Base-by-base conservation (phyloP, 2,797 vertebrate species). In the Ambastaia sidthimunki region DNA sequence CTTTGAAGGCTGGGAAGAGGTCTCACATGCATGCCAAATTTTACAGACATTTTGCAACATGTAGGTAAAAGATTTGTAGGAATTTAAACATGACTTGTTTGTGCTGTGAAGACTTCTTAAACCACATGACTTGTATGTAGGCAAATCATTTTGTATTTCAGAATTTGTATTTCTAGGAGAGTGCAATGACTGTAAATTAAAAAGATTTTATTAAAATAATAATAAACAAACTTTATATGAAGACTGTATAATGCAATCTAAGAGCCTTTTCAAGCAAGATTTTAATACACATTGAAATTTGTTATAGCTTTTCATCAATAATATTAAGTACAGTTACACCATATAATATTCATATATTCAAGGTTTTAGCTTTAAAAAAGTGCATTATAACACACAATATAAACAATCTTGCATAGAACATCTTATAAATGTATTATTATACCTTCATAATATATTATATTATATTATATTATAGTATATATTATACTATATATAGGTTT, bases 1-100 rank as follows among this genome's bases (percentile, higher is more conserved):
- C 86, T 88, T 90, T 88, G 88, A 93, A 85, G 86, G 85, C 86
- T 90, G 74, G 90, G 28, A 88, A 89, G 92, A 90, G 84, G 91
- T 90, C 91, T 90, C 83, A 90, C 60, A 89, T 84, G 71, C 82
- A 85, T 87, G 73, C 81, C 88, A 90, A 82, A 87, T 89, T 71
- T 37, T n/a, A 60, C 54, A 52, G 44, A 50, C 25, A 70, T 85
- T 78, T 67, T 59, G 66, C 37, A 68, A 37, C 16, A 47, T 21
- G 13, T 75, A n/a, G n/a, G n/a, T n/a, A 55, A 65, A 25, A 19
- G n/a, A 55, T 62, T 18, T 7, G 16, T 25, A 18, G 13, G 52
- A 66, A 54, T 54, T 3, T 5, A 23, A 12, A 18, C 52, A 48
- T 41, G 57, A 12, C 2, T 60, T 60, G 21, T 48, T 55, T 48